Evolutionary conservation across 2,888 invertebrate genomes (phyloP), one percentile per base, ranked within the genome.

Genomic region (Tholera decimalis): DNA sequence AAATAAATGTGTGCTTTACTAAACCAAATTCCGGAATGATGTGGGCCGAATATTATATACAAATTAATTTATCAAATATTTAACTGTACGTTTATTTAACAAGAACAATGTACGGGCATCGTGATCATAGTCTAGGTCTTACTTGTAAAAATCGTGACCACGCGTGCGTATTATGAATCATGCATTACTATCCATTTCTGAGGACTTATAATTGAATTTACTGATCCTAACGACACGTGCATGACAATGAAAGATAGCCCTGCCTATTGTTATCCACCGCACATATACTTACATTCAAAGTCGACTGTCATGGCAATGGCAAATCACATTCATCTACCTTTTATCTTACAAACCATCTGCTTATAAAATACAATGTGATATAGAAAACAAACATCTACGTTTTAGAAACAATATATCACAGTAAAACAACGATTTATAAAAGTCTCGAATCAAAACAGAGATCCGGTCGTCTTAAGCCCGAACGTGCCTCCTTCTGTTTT

Each of bases 341-440:
- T 77, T 82, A 83, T 83, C 84, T 83, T 35, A 76, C 72, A 69
- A 75, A 70, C 78, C 71, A 82, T 82, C 81, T 80, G 76, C 75
- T 82, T 84, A 82, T 80, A 83, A 85, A 82, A 83, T 82, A 82
- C 73, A 81, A 80, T 83, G 73, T 80, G 79, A 85, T 82, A 72
- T 78, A 80, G 74, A 84, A 85, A 84, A 83, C 77, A 78, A 82
- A 83, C 83, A 80, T 82, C 73, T 83, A 80, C 76, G 75, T 78
- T 84, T 84, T 79, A 81, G 79, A 82, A 83, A 83, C 83, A 82
- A 85, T 89, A 87, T 83, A 87, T 89, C 85, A 87, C 80, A 59
- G 79, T 80, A 80, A 83, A 82, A 75, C 82, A 82, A 83, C 86
- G 77, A 89, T 88, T 89, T 87, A 88, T 86, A 87, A 88, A 86